Evolutionary conservation across 2,797 vertebrate genomes (phyloP), one percentile per base, ranked within the genome.

Genomic region (Bryconaethiops microstoma): DNA sequence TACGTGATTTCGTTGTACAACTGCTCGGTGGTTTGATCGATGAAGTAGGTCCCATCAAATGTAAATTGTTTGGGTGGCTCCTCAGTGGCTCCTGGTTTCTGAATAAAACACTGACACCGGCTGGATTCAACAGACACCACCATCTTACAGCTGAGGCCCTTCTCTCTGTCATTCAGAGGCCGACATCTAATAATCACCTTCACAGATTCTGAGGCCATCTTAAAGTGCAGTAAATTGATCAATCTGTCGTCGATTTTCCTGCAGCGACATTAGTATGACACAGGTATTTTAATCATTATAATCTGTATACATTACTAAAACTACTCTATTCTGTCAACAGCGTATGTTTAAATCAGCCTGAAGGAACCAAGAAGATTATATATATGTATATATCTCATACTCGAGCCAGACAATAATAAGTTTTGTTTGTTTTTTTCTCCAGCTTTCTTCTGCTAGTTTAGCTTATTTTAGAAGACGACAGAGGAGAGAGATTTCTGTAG

Each of bases 51-150:
- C 83, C 96, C 96, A 0, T 96, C 96, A 16, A 97, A 98, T 60
- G 95, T 97, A 92, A 99, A 97, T 87, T 94, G 96, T 84, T 96
- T 96, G 0, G 95, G 94, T 0, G 95, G 95, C 86, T 97, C 93
- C 0, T 91, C 86, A 0, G 72, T 1, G 0, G 90, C 91, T 0
- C 89, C 63, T 0, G 96, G 95, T 78, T 93, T 96, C 78, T 91
- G 86, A 77, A 98, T 95, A 87, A 94, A 96, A 87, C 96, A 97
- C 88, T 93, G 95, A 63, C 95, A 95, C 64, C 89, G 87, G 0
- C 82, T 68, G 14, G 89, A 86, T 76, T 96, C 95, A 89, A 95
- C 86, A 7, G 89, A 89, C 69, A 97, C 86, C 54, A 96, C 94
- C 1, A 55, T 79, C 81, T 88, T 88, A 74, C 93, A 95, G 86